A percentile compares a stretch with the other conserved stretches of the same genome.
phyloP scores from a whole-genome alignment of 2,888 invertebrate genomes.

The Cybosia mesomella region DNA sequence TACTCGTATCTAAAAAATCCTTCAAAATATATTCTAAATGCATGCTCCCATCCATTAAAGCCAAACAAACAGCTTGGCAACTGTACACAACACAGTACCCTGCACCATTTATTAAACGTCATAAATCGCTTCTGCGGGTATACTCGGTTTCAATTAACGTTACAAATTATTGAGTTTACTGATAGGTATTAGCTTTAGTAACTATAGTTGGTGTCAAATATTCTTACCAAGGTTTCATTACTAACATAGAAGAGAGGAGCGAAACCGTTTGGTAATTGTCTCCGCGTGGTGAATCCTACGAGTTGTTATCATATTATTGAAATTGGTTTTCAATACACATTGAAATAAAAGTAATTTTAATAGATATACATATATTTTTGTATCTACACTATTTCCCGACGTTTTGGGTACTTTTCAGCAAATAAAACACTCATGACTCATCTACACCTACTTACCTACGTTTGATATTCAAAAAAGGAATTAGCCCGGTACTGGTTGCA shows the following conservation, averaged over 20 bases:
- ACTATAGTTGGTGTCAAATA: slow-evolving; percentile 38
- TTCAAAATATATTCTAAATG: not conserved
- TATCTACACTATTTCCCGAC: too few relatives aligned
- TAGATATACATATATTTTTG: too few relatives aligned
- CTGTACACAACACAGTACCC: slow-evolving; percentile 52
- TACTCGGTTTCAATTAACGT: slow-evolving; percentile 67
- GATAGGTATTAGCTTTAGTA: slow-evolving; percentile 52
- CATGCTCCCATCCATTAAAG: slow-evolving; percentile 52
- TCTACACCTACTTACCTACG: too few relatives aligned
- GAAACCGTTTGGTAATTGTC: too few relatives aligned
- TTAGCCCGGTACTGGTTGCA: too few relatives aligned
- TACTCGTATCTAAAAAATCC: not conserved
- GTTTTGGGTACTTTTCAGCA: too few relatives aligned
- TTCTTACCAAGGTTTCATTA: not conserved
- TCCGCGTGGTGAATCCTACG: too few relatives aligned
- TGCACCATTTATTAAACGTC: slow-evolving; percentile 65
- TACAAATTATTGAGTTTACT: slow-evolving; percentile 55
- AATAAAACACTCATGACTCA: too few relatives aligned
- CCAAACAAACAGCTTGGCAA: slow-evolving; percentile 63
- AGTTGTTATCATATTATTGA: too few relatives aligned
- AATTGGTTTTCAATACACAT: too few relatives aligned
- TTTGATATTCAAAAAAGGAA: too few relatives aligned
- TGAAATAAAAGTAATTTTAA: too few relatives aligned
- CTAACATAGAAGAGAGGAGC: not conserved
- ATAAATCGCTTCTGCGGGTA: slow-evolving; percentile 72